Base-by-base conservation (phyloP, 1,140 invertebrate genomes). In the Tribolium madens region DNA sequence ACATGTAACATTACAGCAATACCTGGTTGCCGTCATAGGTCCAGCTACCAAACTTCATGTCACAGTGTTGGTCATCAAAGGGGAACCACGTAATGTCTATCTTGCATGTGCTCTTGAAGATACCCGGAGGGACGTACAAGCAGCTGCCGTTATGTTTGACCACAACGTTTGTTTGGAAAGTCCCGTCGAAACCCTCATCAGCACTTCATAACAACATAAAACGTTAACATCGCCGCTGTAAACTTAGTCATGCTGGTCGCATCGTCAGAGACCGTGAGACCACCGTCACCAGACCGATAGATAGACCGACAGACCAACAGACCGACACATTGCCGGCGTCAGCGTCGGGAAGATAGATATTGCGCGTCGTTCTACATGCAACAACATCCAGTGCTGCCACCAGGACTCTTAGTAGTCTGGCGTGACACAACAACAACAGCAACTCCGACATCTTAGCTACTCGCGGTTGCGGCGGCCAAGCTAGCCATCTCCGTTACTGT, bases 51-150 rank as follows among this genome's bases (percentile, higher is more conserved):
- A 97, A 96, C 92, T 96, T 96, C 94, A 98, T 95, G 87, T 95
- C 91, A 90, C 96, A 99, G 88, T 94, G 92, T 92, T 98, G 97
- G 88, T 98, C 96, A 90, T 99, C 97, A 91, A 98, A 98, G 85
- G 97, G 97, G 90, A 98, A 98, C 96, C 96, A 98, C 85, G 95
- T 97, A 90, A 98, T 98, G 92, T 99, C 96, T 89, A 99, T 99
- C 90, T 96, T 95, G 92, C 97, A 99, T 89, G 96, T 98, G 91
- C 96, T 98, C 91, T 97, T 97, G 92, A 98, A 98, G 89, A 99
- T 99, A 89, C 95, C 95, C 80, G 97, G 97, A 84, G 97, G 97
- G 87, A 99, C 94, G 92, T 97, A 98, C 87, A 95, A 92, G 90
- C 96, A 97, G 90, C 92, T 95, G 87, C 97, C 97, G 90, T 96